Conservation (phyloP, 2,888 invertebrate genomes). For the Drosophila gaucha region DNA sequence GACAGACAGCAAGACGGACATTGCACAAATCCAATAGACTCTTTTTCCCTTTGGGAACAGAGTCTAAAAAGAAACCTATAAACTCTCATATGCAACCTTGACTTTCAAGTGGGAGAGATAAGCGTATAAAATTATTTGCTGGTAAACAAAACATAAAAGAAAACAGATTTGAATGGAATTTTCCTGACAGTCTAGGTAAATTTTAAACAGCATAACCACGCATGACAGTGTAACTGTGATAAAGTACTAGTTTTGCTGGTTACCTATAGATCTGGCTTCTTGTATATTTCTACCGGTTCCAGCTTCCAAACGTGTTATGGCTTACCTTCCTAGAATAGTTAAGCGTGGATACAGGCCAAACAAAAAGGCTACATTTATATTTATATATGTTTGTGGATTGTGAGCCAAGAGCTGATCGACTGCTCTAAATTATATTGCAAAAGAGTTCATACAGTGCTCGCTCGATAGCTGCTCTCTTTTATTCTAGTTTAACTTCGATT, state of each 20-base stretch:
- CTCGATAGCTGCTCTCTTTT: not conserved
- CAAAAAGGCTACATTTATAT: not conserved
- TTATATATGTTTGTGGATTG: not conserved
- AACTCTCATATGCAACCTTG: not conserved
- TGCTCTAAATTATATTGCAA: conserved; percentile 20
- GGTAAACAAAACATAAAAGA: not conserved
- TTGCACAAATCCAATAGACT: not conserved
- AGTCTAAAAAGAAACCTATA: not conserved
- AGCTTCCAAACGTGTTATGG: conserved; percentile 17
- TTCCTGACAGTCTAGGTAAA: not conserved
- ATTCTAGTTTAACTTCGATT: no score
- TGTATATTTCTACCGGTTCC: conserved; percentile 15
- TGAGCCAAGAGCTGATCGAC: conserved; percentile 21
- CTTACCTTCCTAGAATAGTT: conserved; percentile 16
- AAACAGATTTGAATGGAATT: conserved; percentile 12
- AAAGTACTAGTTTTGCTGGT: conserved; percentile 6
- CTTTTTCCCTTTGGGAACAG: no score
- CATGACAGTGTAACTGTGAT: conserved; percentile 7
- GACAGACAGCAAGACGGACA: no score
- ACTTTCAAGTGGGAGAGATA: conserved; percentile 7
- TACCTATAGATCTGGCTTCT: not conserved
- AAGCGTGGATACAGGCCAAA: not conserved
- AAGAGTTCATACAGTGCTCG: not conserved
- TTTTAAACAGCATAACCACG: not conserved
- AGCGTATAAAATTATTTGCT: not conserved